Conservation (phyloP, 2,797 vertebrate genomes). For the Labroides dimidiatus region DNA sequence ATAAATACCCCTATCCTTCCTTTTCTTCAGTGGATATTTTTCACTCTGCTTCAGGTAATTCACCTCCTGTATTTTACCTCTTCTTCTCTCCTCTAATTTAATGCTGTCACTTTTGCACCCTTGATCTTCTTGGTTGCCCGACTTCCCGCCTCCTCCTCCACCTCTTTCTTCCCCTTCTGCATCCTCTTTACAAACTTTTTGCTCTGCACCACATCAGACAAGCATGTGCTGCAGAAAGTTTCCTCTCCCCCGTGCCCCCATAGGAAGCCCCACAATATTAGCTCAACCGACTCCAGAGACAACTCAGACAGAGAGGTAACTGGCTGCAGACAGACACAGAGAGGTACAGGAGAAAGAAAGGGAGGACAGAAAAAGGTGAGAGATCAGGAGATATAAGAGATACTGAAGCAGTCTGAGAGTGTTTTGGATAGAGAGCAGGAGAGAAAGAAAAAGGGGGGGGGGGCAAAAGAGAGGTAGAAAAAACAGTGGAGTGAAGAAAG, state of each 20-base stretch:
- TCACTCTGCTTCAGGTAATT: conserved; percentile 12
- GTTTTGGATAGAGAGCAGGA: conserved; percentile 32
- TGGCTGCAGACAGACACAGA: conserved; percentile 25
- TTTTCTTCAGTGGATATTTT: conserved; percentile 18
- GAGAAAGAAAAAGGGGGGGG: conserved; percentile 38
- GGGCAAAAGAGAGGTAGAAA: conserved; percentile 50
- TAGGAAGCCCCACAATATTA: conserved; percentile 74
- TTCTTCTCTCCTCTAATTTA: conserved; percentile 60
- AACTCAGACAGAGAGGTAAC: conserved; percentile 55
- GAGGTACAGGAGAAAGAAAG: conserved; percentile 31
- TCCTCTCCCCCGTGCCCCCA: conserved; percentile 78
- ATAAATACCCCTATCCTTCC: not conserved
- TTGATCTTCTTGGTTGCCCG: conserved; percentile 6
- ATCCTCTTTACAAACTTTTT: conserved; percentile 56
- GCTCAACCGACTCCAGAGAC: conserved; percentile 53
- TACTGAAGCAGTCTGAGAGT: conserved; percentile 35
- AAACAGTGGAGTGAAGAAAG: conserved; percentile 66
- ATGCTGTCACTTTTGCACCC: conserved; percentile 33
- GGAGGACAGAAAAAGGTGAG: conserved; percentile 40
- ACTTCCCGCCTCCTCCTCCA: conserved; percentile 34
- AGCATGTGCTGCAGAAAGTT: conserved; percentile 85
- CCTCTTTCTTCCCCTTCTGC: conserved; percentile 40
- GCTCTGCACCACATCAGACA: conserved; percentile 77
- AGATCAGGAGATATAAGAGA: conserved; percentile 34
- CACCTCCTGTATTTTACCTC: conserved; percentile 36